Conservation (phyloP, 2,113 vertebrate species). For the Oreochromis spilurus region DNA sequence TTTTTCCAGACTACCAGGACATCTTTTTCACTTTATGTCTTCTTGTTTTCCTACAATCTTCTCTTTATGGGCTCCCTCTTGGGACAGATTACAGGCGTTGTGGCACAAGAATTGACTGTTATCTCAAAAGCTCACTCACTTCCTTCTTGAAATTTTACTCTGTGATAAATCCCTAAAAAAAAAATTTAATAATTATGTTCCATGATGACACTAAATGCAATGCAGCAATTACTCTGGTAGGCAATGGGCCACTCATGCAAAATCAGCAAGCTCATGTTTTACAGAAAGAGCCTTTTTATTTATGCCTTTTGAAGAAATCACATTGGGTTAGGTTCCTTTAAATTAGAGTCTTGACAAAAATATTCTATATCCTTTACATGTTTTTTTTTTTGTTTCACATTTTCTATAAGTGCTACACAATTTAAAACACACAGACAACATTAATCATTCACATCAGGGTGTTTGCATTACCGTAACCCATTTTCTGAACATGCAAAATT, state of each 20-base stretch:
- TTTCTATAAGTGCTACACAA: constrained; percentile 22
- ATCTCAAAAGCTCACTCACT: background rate
- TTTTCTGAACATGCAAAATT: constrained; percentile 33
- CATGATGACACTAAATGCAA: constrained; percentile 15
- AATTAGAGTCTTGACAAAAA: constrained; percentile 54
- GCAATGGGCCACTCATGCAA: background rate
- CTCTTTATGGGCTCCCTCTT: background rate
- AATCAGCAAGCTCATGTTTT: background rate
- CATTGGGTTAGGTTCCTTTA: background rate
- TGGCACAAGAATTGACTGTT: background rate
- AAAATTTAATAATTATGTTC: background rate
- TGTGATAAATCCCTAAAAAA: background rate
- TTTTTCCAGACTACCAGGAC: background rate
- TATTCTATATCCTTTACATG: constrained; percentile 4
- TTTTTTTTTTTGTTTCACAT: background rate
- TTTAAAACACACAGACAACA: constrained; percentile 33
- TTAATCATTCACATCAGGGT: constrained; percentile 29
- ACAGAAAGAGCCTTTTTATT: constrained; percentile 43
- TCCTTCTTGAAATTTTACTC: background rate
- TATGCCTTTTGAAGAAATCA: constrained; percentile 8
- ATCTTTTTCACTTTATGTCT: background rate
- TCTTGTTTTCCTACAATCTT: background rate
- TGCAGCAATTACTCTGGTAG: background rate
- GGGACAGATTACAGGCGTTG: background rate
- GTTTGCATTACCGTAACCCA: constrained; percentile 12